These are phyloP conservation scores for Euthynnus affinis DNA, from an alignment of 2,797 vertebrate species.

Conservation along the genomic window DNA sequence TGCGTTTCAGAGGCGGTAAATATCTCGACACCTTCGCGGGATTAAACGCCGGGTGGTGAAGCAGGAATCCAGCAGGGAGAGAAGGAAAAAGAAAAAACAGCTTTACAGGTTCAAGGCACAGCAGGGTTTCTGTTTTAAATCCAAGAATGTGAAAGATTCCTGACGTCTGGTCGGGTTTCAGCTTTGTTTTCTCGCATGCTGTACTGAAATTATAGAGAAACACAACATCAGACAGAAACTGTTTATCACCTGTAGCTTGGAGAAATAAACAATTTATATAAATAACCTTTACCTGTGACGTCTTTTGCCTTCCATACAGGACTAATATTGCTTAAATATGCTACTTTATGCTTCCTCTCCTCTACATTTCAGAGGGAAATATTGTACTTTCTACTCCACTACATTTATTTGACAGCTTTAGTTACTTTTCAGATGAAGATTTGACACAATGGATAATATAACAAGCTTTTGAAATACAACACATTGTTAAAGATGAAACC, in stretches of 20 bases:
- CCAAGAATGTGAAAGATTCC: slow-evolving; percentile 5
- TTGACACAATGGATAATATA: too few relatives aligned
- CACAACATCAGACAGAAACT: not conserved
- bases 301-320: not conserved
- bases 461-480: too few relatives aligned
- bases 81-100: slow-evolving; percentile 23
- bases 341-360: too few relatives aligned
- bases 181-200: not conserved
- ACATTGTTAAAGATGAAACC: too few relatives aligned
- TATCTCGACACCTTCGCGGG: not conserved
- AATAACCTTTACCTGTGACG: too few relatives aligned
- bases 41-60: not conserved
- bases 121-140: not conserved
- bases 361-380: too few relatives aligned
- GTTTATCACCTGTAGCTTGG: too few relatives aligned
- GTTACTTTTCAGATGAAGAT: too few relatives aligned
- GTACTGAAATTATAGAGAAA: too few relatives aligned
- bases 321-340: too few relatives aligned
- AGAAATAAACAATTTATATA: not conserved
- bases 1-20: not conserved
- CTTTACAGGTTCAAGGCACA: not conserved
- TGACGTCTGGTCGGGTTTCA: not conserved
- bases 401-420: too few relatives aligned
- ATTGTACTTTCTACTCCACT: too few relatives aligned
- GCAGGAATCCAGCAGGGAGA: slow-evolving; percentile 20